Conservation (phyloP, 2,113 vertebrate genomes). For the Taurulus bubalis region DNA sequence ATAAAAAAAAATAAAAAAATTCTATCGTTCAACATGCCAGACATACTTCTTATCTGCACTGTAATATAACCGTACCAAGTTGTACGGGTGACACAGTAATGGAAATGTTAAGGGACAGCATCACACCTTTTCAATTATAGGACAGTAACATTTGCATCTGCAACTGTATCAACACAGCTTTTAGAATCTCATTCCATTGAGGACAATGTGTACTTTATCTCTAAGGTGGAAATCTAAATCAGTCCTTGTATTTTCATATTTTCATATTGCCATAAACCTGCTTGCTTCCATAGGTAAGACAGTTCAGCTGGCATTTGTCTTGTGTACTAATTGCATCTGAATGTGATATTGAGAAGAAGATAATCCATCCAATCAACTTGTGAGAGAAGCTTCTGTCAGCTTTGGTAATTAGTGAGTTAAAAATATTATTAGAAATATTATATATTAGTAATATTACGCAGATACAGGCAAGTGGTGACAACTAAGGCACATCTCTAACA, state of each 20-base stretch:
- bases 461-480: not conserved
- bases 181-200: not conserved
- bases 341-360: slow-evolving; percentile 14
- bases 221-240: slow-evolving; percentile 16
- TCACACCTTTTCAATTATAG: not conserved
- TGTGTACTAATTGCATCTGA: not conserved
- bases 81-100: too few species aligned
- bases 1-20: too few species aligned
- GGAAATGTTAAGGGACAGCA: too few species aligned
- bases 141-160: slow-evolving; percentile 13
- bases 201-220: not conserved
- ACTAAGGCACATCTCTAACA: not conserved
- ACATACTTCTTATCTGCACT: too few species aligned
- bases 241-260: not conserved
- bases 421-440: too few species aligned
- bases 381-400: slow-evolving; percentile 2
- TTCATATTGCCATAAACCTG: slow-evolving; percentile 9
- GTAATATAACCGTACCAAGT: too few species aligned
- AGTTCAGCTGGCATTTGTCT: not conserved
- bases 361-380: not conserved
- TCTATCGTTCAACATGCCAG: too few species aligned
- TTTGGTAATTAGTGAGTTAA: not conserved
- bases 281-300: not conserved
- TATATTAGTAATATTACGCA: too few species aligned
- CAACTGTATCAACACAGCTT: slow-evolving; percentile 11